Conservation (phyloP, 2,797 vertebrate genomes). For the Novumbra hubbsi region DNA sequence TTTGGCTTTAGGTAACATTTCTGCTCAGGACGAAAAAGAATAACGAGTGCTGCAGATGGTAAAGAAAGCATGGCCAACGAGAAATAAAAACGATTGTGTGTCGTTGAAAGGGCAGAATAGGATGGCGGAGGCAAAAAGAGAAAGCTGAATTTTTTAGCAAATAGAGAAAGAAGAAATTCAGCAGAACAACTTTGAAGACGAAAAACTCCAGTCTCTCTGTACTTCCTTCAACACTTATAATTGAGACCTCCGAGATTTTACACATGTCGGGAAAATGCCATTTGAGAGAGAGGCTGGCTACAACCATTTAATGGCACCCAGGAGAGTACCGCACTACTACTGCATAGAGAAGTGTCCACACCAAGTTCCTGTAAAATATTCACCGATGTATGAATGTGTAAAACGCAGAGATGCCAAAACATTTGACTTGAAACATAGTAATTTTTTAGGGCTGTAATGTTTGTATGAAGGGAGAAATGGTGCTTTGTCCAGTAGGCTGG, state of each 20-base stretch:
- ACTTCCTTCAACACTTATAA: slow-evolving; percentile 51
- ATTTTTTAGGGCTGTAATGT: slow-evolving; percentile 18
- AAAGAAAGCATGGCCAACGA: not conserved
- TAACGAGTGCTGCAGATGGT: not conserved
- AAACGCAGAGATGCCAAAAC: slow-evolving; percentile 22
- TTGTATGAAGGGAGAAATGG: slow-evolving; percentile 21
- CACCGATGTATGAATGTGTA: slow-evolving; percentile 15
- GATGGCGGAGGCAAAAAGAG: slow-evolving; percentile 27
- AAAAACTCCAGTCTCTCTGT: slow-evolving; percentile 25
- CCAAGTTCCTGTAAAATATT: slow-evolving; percentile 35
- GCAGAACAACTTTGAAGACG: slow-evolving; percentile 44
- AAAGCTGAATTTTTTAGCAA: slow-evolving; percentile 28
- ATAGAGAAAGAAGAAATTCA: slow-evolving; percentile 45
- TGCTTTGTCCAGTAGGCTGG: slow-evolving; percentile 17
- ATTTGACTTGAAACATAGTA: slow-evolving; percentile 21
- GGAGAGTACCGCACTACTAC: not conserved
- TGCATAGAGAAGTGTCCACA: slow-evolving; percentile 7
- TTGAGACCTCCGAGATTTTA: slow-evolving; percentile 56
- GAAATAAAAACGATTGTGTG: slow-evolving; percentile 6
- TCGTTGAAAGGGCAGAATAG: slow-evolving; percentile 35
- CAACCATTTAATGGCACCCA: not conserved
- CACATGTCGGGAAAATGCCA: slow-evolving; percentile 13
- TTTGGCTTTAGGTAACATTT: not conserved
- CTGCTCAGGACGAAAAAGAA: not conserved
- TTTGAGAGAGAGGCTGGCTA: slow-evolving; percentile 6